These are phyloP conservation scores for Torymus aiolomorphi DNA, from an alignment of 2,888 invertebrate genomes.

Conservation along the genomic window DNA sequence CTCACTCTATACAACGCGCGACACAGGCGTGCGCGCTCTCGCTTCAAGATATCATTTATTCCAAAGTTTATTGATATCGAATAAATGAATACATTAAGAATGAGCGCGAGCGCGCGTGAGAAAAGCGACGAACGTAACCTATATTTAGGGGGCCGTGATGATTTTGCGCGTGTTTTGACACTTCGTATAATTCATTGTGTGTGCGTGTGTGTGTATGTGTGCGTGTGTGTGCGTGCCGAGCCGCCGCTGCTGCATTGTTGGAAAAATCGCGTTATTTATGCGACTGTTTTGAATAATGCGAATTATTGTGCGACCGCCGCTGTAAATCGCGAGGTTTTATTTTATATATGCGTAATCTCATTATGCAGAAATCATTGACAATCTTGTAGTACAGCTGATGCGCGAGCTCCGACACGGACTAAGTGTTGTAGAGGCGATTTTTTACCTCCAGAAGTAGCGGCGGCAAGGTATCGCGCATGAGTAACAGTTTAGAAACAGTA, in stretches of 20 bases:
- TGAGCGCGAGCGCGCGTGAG: background rate
- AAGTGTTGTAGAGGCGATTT: constrained; percentile 25
- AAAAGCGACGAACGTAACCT: constrained; percentile 4
- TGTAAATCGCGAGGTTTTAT: no score
- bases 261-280: constrained; percentile 34
- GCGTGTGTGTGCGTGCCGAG: background rate
- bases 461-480: constrained; percentile 9
- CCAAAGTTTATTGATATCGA: constrained; percentile 32
- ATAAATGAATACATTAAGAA: constrained; percentile 21
- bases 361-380: constrained; percentile 39
- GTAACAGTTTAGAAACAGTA: background rate
- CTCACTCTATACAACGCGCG: no score
- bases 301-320: no score
- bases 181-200: constrained; percentile 9
- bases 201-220: background rate
- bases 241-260: background rate
- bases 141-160: constrained; percentile 10
- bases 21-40: no score
- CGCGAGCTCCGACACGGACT: background rate
- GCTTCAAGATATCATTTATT: constrained; percentile 18
- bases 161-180: constrained; percentile 41
- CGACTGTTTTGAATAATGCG: constrained; percentile 9
- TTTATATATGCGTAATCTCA: constrained; percentile 33
- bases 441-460: background rate
- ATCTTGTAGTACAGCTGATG: constrained; percentile 36